phyloP scores from a whole-genome alignment of 2,888 invertebrate species.

The Odontomyia ornata region DNA sequence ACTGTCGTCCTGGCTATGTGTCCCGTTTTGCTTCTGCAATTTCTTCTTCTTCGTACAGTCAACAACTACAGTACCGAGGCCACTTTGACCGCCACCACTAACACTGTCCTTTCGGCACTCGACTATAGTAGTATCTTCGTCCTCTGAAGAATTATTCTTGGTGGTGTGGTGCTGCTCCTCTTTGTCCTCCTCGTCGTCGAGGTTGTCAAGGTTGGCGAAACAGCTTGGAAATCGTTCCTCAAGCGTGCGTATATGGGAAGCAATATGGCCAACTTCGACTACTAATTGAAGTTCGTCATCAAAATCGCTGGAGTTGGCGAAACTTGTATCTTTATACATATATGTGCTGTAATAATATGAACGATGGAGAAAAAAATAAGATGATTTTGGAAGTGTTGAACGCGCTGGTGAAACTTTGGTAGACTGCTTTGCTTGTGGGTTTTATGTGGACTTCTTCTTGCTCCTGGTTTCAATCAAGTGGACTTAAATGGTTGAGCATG shows the following conservation, averaged over 20 bases:
- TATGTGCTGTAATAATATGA: conserved; percentile 25
- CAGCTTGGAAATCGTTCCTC: conserved; percentile 60
- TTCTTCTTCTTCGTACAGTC: not conserved
- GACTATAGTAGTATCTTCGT: not conserved
- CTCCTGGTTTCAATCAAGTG: too few relatives aligned
- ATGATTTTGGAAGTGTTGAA: too few relatives aligned
- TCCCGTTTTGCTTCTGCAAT: not conserved
- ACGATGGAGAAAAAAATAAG: too few relatives aligned
- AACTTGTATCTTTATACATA: conserved; percentile 54
- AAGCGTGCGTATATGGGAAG: conserved; percentile 60
- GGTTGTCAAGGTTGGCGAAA: conserved; percentile 42
- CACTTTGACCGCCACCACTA: conserved; percentile 22
- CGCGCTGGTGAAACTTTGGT: not conserved
- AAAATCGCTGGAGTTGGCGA: conserved; percentile 49
- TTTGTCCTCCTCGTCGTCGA: not conserved
- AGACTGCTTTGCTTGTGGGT: not conserved
- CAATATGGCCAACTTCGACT: conserved; percentile 63
- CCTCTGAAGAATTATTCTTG: not conserved
- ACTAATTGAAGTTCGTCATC: conserved; percentile 61
- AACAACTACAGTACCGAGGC: conserved; percentile 32
- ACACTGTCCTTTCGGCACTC: not conserved
- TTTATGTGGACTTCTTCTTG: too few relatives aligned
- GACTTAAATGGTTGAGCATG: too few relatives aligned
- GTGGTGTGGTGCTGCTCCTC: not conserved
- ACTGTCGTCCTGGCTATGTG: not conserved